Evolutionary conservation across 1,140 invertebrate species (phyloP), one percentile per base, ranked within the genome.

Genomic region (Holotrichia oblita): DNA sequence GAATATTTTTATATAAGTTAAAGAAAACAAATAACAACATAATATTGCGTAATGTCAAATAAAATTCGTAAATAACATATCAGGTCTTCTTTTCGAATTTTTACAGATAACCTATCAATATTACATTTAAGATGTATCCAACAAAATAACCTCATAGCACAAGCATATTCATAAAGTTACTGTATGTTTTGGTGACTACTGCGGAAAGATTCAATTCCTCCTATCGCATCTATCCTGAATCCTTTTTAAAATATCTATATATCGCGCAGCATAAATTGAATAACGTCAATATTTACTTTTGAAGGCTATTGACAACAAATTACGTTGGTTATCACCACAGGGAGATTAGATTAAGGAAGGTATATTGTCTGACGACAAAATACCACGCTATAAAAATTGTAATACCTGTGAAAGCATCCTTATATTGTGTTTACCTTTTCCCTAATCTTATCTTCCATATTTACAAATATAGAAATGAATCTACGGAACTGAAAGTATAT

Each of bases 401-500:
- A 55, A 17, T 55, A 55, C 48, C 48, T 55, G 48, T 17, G 6
- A 55, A 17, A 55, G 48, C 48, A 55, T 55, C 48, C n/a, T 55
- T 55, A 17, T 55, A n/a, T 55, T 55, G 12, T 55, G 17, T 55
- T 55, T 55, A 55, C 48, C 48, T 55, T 55, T 55, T n/a, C 1
- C 14, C n/a, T 55, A 55, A 55, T 55, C 48, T 55, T 55, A 55
- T 55, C 48, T 55, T 17, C 6, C 48, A 17, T 55, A 55, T 55
- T 55, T 55, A 55, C 48, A 55, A 55, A 55, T 55, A 55, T 55
- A 55, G 48, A 55, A 55, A 55, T 55, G 48, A 55, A 55, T 55
- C 17, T 55, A 20, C 48, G 48, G 48, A 17, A 55, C 48, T 55
- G 17, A 55, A 55, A 55, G 48, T 17, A 17, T 55, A 55, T 55